Percentiles rank a stretch among this genome's conserved stretches.
phyloP scores from a whole-genome alignment of 2,888 invertebrate species.

The Hypsopygia costalis region DNA sequence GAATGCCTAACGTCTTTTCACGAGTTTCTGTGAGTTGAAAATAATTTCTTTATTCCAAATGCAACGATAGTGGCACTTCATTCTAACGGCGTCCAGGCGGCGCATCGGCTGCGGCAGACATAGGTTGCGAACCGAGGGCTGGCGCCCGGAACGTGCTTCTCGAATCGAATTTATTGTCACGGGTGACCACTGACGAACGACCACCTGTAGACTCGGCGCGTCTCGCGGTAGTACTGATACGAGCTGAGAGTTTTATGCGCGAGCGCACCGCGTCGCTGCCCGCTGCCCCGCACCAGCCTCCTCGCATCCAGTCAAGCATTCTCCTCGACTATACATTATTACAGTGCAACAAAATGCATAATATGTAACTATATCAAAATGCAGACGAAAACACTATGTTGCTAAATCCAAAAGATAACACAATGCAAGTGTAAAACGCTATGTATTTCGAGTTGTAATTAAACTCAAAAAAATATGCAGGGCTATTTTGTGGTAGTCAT shows the following conservation, averaged over 20 bases:
- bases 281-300: slow-evolving; percentile 27
- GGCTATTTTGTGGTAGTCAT: too few relatives aligned
- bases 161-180: slow-evolving; percentile 76
- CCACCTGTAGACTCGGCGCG: slow-evolving; percentile 63
- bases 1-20: slow-evolving; percentile 91
- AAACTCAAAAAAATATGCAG: too few relatives aligned
- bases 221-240: slow-evolving; percentile 33
- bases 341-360: background rate
- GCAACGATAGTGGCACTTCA: slow-evolving; percentile 91
- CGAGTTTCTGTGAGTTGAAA: slow-evolving; percentile 95
- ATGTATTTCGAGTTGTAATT: too few relatives aligned
- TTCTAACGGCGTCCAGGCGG: slow-evolving; percentile 75
- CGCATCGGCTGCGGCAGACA: slow-evolving; percentile 72
- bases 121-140: slow-evolving; percentile 69
- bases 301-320: slow-evolving; percentile 7
- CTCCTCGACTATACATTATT: background rate
- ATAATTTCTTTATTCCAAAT: slow-evolving; percentile 96
- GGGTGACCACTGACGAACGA: slow-evolving; percentile 34
- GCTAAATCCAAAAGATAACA: too few relatives aligned
- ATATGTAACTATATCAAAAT: too few relatives aligned
- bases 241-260: slow-evolving; percentile 43
- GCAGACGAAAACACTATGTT: too few relatives aligned
- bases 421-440: too few relatives aligned
- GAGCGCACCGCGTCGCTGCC: slow-evolving; percentile 32
- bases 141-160: slow-evolving; percentile 61